These are phyloP conservation scores for Pinna nobilis DNA, from an alignment of 1,140 invertebrate species.

Conservation along the genomic window DNA sequence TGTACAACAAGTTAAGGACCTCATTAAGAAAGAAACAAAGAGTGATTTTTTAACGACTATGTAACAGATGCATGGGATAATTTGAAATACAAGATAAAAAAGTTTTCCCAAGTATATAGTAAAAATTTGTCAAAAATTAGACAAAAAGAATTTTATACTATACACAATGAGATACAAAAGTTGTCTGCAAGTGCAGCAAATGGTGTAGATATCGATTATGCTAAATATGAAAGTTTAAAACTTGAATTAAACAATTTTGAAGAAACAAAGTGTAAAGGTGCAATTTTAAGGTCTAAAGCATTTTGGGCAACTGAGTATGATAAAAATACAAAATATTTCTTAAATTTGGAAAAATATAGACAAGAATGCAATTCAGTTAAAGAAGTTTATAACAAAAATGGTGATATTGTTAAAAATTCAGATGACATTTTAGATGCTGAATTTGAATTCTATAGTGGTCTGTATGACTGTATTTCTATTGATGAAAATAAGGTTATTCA, in stretches of 20 bases:
- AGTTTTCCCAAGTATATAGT: background rate
- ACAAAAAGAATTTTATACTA: no score
- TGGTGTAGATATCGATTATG: slow-evolving; percentile 3
- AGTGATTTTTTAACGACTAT: background rate
- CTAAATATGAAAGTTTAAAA: slow-evolving; percentile 25
- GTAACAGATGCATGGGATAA: background rate
- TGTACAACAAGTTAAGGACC: no score
- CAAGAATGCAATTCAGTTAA: no score
- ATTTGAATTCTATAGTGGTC: slow-evolving; percentile 22
- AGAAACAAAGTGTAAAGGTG: slow-evolving; percentile 15
- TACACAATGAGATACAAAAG: slow-evolving; percentile 19
- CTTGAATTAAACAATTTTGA: slow-evolving; percentile 1
- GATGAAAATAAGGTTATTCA: slow-evolving; percentile 6
- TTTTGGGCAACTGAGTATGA: slow-evolving; percentile 8
- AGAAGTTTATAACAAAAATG: no score
- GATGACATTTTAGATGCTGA: slow-evolving; percentile 10
- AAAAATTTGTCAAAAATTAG: background rate
- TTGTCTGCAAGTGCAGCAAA: slow-evolving; percentile 5
- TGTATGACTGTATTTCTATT: slow-evolving; percentile 23
- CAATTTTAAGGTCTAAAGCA: slow-evolving; percentile 20
- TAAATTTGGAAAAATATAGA: no score
- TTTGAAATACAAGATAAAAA: slow-evolving; percentile 24
- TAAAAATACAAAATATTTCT: no score
- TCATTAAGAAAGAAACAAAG: no score
- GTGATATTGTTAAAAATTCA: background rate